These are phyloP conservation scores for Meloidogyne hapla DNA, from an alignment of 1,140 invertebrate genomes.

Conservation along the genomic window DNA sequence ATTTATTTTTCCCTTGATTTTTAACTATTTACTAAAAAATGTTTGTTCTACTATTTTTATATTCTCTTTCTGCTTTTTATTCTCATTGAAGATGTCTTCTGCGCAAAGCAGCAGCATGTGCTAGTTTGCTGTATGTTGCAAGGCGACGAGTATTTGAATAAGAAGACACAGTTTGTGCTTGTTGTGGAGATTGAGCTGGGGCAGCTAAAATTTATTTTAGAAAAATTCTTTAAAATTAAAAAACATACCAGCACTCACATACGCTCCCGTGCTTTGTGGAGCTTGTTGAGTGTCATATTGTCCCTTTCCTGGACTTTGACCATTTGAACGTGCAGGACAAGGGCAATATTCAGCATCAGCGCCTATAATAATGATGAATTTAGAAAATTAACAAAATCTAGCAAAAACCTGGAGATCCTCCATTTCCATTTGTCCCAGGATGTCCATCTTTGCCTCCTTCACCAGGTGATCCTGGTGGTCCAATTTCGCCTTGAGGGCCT, in stretches of 20 bases:
- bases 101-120: constrained; percentile 37
- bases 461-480: constrained; percentile 36
- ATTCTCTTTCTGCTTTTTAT: background rate
- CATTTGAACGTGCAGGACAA: constrained; percentile 34
- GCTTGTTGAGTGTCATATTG: background rate
- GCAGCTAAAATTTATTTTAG: background rate
- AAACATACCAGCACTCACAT: background rate
- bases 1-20: no score
- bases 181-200: background rate
- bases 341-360: constrained; percentile 45
- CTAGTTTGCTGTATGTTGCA: constrained; percentile 38
- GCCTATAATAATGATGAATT: background rate
- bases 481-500: constrained; percentile 35
- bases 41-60: background rate
- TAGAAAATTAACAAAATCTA: background rate
- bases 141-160: constrained; percentile 21
- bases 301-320: background rate
- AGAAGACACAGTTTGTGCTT: background rate
- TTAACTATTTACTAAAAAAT: no score
- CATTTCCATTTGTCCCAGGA: constrained; percentile 20
- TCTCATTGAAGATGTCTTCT: constrained; percentile 29
- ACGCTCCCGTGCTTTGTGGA: background rate
- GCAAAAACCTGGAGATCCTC: constrained; percentile 25
- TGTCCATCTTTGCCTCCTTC: constrained; percentile 38
- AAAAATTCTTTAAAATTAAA: no score